Percentiles rank a stretch among this genome's conserved stretches.
phyloP scores from a whole-genome alignment of 2,888 invertebrate genomes.

The Xylota segnis region DNA sequence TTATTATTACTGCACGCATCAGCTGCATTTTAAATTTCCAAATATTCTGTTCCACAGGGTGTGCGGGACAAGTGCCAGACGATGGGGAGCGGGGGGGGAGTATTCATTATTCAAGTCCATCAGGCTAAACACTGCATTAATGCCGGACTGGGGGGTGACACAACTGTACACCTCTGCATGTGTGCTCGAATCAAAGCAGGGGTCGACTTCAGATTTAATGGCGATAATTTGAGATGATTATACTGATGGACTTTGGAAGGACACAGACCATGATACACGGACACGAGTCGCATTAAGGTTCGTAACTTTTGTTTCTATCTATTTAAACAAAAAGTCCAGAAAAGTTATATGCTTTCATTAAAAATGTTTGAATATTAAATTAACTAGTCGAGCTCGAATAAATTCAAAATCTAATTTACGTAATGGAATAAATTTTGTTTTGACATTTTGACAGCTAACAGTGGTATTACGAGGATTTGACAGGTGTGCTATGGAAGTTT shows the following conservation, averaged over 20 bases:
- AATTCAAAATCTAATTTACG: slow-evolving; percentile 27
- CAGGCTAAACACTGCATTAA: slow-evolving; percentile 15
- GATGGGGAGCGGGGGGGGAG: background rate
- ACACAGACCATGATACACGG: background rate
- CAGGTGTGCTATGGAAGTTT: slow-evolving; percentile 12
- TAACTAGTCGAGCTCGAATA: slow-evolving; percentile 7
- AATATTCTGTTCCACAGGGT: background rate
- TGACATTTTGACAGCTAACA: slow-evolving; percentile 44
- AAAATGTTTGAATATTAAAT: slow-evolving; percentile 29
- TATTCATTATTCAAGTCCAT: slow-evolving; percentile 25
- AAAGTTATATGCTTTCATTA: slow-evolving; percentile 15
- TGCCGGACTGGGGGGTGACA: background rate
- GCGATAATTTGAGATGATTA: slow-evolving; percentile 2
- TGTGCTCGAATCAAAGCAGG: background rate
- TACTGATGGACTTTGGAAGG: background rate
- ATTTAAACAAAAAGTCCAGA: background rate
- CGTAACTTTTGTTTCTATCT: background rate
- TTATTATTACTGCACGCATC: slow-evolving; percentile 30
- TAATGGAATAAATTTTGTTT: slow-evolving; percentile 49
- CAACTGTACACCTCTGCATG: background rate
- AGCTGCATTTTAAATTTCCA: slow-evolving; percentile 19
- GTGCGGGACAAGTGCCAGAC: background rate
- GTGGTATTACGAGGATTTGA: slow-evolving; percentile 20
- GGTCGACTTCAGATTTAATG: background rate
- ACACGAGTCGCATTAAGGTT: background rate